phyloP scores from a whole-genome alignment of 2,113 vertebrate species.

The Herpailurus yagouaroundi region DNA sequence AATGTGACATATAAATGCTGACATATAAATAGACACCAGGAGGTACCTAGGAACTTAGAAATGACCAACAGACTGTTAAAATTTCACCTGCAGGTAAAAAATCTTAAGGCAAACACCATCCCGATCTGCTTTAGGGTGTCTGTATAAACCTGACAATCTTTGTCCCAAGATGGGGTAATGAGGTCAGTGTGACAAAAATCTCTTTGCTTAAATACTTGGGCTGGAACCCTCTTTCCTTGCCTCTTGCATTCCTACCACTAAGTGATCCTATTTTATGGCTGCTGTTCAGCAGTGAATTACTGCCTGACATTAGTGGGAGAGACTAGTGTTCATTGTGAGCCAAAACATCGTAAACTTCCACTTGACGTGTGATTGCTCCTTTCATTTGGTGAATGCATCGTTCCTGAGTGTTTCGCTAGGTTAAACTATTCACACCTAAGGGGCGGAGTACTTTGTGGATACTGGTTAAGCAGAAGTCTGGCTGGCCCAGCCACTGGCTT shows the following conservation, averaged over 20 bases:
- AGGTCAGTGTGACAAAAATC: not conserved
- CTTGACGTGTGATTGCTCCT: conserved; percentile 46
- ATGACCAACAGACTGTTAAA: not conserved
- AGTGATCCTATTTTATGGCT: conserved; percentile 47
- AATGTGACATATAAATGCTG: not conserved
- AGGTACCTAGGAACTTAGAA: not conserved
- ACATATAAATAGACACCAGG: not conserved
- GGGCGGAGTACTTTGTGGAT: not conserved
- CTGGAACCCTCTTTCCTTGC: not conserved
- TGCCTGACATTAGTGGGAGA: conserved; percentile 30
- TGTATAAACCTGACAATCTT: conserved; percentile 25
- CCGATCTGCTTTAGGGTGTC: not conserved
- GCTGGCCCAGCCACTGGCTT: not conserved
- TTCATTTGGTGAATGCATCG: not conserved
- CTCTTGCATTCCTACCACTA: not conserved
- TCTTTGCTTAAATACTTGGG: not conserved
- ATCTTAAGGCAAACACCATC: not conserved
- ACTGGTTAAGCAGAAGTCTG: not conserved
- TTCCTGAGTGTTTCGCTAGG: not conserved
- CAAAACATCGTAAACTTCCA: conserved; percentile 60
- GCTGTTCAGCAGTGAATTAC: conserved; percentile 30
- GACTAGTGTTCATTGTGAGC: conserved; percentile 33
- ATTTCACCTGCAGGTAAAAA: not conserved
- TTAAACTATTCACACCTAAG: not conserved
- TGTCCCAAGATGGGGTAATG: not conserved